phyloP scores from a whole-genome alignment of 2,888 invertebrate species.

The Torymus auratus region DNA sequence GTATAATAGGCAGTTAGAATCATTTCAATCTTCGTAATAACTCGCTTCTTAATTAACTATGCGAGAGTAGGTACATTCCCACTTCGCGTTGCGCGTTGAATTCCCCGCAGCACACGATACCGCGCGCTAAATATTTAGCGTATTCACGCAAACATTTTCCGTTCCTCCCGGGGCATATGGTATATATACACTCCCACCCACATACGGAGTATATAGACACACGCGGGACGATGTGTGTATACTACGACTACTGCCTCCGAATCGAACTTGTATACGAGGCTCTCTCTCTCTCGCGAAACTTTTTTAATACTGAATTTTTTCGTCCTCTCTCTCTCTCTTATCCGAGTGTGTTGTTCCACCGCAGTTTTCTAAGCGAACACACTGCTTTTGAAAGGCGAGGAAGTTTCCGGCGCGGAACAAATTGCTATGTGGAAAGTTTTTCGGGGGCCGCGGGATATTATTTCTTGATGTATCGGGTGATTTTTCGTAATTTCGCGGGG shows the following conservation, averaged over 20 bases:
- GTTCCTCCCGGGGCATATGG: no score
- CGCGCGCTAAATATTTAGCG: conserved; percentile 26
- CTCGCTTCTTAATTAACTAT: background rate
- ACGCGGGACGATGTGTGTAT: background rate
- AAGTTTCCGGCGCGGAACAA: conserved; percentile 24
- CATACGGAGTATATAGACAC: background rate
- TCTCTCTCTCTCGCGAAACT: conserved; percentile 27
- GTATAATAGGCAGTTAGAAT: no score
- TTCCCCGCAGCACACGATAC: no score
- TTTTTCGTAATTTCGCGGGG: conserved; percentile 32
- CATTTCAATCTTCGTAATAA: background rate
- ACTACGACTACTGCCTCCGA: background rate
- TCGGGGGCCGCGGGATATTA: conserved; percentile 31
- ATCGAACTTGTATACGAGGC: conserved; percentile 32
- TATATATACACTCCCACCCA: no score
- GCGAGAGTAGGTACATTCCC: background rate
- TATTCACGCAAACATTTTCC: conserved; percentile 29
- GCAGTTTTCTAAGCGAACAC: conserved; percentile 4
- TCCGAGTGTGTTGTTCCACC: conserved; percentile 24
- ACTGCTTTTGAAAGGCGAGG: background rate
- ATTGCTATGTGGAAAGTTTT: conserved; percentile 40
- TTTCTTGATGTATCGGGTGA: conserved; percentile 43
- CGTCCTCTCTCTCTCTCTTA: conserved; percentile 3
- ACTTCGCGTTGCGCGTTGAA: background rate
- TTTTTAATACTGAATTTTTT: conserved; percentile 57